Evolutionary conservation across 2,113 vertebrate genomes (phyloP).

Genomic region (Peromyscus leucopus): DNA sequence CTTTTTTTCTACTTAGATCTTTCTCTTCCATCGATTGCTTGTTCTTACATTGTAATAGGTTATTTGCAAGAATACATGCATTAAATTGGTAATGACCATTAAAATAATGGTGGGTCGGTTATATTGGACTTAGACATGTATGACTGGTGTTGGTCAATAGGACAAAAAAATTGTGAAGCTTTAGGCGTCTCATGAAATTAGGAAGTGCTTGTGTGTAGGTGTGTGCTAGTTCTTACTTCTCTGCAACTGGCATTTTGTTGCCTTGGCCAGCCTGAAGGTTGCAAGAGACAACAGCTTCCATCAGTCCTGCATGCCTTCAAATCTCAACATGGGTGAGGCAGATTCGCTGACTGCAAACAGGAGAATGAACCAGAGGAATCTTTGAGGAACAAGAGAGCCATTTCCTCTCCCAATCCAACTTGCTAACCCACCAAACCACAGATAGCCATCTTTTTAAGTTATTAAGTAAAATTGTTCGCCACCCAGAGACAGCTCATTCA

Average conservation of each 20-base stretch:
- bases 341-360: not conserved
- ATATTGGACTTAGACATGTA: not conserved
- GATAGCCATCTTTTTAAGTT: not conserved
- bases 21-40: conserved; percentile 42
- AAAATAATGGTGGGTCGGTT: not conserved
- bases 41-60: not conserved
- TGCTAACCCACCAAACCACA: not conserved
- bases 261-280: not conserved
- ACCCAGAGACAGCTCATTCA: not conserved
- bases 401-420: not conserved
- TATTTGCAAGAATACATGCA: not conserved
- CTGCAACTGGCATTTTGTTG: not conserved
- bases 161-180: not conserved
- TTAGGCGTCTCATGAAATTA: not conserved
- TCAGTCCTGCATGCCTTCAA: not conserved
- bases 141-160: conserved; percentile 30
- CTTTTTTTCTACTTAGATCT: conserved; percentile 3
- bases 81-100: not conserved
- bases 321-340: not conserved
- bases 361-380: not conserved
- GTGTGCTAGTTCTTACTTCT: not conserved
- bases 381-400: not conserved
- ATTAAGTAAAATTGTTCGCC: not conserved
- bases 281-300: not conserved
- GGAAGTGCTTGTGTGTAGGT: not conserved